phyloP scores from a whole-genome alignment of 2,113 vertebrate species.

The Thunnus maccoyii region DNA sequence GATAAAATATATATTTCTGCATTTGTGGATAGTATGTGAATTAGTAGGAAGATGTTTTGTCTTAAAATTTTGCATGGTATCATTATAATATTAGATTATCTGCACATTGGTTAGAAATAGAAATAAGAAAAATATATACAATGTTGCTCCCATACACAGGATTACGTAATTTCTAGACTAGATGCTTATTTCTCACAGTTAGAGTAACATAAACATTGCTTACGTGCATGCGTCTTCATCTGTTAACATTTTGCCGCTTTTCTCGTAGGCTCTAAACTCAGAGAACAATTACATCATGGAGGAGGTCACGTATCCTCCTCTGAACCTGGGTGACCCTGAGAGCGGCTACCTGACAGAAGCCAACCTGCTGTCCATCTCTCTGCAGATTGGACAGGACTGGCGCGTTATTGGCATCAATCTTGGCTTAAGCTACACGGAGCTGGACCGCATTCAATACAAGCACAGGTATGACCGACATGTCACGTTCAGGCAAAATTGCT shows the following conservation, averaged over 20 bases:
- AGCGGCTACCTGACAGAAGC: constrained; percentile 94
- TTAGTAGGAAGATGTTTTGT: background rate
- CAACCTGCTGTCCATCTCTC: constrained; percentile 92
- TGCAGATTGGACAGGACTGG: constrained; percentile 92
- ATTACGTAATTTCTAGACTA: background rate
- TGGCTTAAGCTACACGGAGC: constrained; percentile 88
- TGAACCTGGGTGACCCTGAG: constrained; percentile 94
- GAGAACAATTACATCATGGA: constrained; percentile 72
- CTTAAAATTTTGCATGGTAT: background rate
- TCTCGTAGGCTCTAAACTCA: constrained; percentile 67
- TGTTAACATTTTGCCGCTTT: constrained; percentile 5
- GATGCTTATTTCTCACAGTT: too few relatives aligned
- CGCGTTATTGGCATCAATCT: constrained; percentile 90
- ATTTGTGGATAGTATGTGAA: background rate
- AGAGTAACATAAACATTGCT: background rate
- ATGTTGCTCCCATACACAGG: background rate
- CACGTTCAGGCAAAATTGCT: background rate
- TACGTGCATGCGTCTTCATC: background rate
- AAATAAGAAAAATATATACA: background rate
- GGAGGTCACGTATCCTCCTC: constrained; percentile 79
- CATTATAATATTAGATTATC: too few relatives aligned
- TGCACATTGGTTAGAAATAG: background rate
- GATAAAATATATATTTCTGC: background rate
- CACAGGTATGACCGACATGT: constrained; percentile 82
- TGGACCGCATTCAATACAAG: constrained; percentile 89